These are phyloP conservation scores for Arenaria interpres DNA, from an alignment of 2,113 vertebrate genomes.

Conservation along the genomic window DNA sequence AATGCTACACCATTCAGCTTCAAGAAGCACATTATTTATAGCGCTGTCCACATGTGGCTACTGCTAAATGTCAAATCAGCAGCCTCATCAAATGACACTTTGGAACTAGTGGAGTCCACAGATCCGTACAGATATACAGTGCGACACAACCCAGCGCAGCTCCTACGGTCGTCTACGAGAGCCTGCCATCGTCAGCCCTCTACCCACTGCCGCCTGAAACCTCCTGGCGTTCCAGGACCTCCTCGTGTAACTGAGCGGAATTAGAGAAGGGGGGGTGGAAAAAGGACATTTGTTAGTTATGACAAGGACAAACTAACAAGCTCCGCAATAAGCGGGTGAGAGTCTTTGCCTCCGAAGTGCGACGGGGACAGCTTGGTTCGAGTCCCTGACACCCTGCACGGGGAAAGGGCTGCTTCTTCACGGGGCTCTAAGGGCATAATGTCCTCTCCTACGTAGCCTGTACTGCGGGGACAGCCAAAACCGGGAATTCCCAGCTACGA, in stretches of 20 bases:
- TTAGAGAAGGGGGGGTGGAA: not conserved
- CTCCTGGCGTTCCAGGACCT: not conserved
- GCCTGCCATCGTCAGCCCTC: not conserved
- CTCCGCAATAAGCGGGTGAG: not conserved
- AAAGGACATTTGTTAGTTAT: constrained; percentile 46
- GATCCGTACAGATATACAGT: constrained; percentile 74
- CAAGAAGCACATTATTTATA: constrained; percentile 76
- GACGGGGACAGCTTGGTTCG: not conserved
- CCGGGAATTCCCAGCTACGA: not conserved
- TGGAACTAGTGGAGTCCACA: constrained; percentile 83
- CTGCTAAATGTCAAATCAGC: constrained; percentile 82
- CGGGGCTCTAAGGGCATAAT: not conserved
- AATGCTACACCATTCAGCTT: constrained; percentile 87
- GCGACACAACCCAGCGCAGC: constrained; percentile 38
- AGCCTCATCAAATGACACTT: constrained; percentile 76
- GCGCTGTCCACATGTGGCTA: constrained; percentile 73
- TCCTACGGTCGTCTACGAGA: not conserved
- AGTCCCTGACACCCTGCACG: not conserved
- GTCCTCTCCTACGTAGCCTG: not conserved
- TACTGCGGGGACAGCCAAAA: not conserved
- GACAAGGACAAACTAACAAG: constrained; percentile 50
- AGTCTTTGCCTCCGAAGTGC: constrained; percentile 40
- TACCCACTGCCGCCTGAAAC: not conserved
- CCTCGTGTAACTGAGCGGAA: not conserved
- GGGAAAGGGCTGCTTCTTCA: not conserved